Conservation (phyloP, 1,140 invertebrate genomes). For the Drosophila repletoides region DNA sequence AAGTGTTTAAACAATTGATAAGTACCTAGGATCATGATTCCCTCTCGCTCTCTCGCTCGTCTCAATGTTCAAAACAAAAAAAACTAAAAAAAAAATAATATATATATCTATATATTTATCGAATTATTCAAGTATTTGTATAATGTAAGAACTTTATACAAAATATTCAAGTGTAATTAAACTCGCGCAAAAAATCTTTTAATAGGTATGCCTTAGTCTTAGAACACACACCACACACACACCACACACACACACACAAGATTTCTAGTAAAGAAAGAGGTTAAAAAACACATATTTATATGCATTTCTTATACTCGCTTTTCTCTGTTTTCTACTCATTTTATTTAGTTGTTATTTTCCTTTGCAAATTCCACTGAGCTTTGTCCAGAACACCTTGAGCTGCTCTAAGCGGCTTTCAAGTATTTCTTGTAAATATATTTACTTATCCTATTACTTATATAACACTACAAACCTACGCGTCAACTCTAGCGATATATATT, state of each 20-base stretch:
- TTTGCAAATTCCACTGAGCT: slow-evolving; percentile 2
- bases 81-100: slow-evolving; percentile 30
- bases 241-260: slow-evolving; percentile 6
- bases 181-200: slow-evolving; percentile 81
- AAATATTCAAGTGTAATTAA: slow-evolving; percentile 61
- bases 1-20: slow-evolving; percentile 7
- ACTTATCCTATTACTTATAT: slow-evolving; percentile 15
- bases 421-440: slow-evolving; percentile 36
- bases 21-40: slow-evolving; percentile 37
- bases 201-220: slow-evolving; percentile 74
- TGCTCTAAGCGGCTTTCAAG: slow-evolving; percentile 1
- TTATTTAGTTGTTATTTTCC: background rate
- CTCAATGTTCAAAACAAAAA: slow-evolving; percentile 35
- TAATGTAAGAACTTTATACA: slow-evolving; percentile 23
- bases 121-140: slow-evolving; percentile 26
- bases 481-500: slow-evolving; percentile 13
- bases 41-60: slow-evolving; percentile 55
- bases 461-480: slow-evolving; percentile 8
- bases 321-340: no score
- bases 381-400: no score
- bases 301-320: background rate
- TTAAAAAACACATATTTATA: background rate
- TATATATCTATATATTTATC: slow-evolving; percentile 26
- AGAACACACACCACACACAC: slow-evolving; percentile 22
- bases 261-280: background rate